Evolutionary conservation across 2,888 invertebrate genomes (phyloP).

Genomic region (Ophion ventricosus): DNA sequence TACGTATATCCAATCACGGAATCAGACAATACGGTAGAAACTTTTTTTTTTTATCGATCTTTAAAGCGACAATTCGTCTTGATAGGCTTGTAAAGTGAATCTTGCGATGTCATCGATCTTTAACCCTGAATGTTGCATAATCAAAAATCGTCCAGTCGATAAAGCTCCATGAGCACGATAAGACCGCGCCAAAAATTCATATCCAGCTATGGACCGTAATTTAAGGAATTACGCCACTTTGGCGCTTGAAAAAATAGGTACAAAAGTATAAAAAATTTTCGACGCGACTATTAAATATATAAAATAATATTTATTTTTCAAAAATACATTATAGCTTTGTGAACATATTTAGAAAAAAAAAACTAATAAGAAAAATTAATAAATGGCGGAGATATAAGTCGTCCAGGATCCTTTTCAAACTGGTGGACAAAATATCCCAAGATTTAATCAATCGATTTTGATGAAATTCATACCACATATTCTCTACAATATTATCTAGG

Average conservation of each 20-base stretch:
- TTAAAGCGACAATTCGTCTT: not conserved
- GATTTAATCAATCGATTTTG: too few relatives aligned
- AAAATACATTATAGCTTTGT: too few relatives aligned
- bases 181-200: not conserved
- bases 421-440: too few relatives aligned
- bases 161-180: not conserved
- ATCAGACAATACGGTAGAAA: not conserved
- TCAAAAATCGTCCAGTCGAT: not conserved
- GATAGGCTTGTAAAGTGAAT: not conserved
- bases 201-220: not conserved
- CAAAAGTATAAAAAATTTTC: too few relatives aligned
- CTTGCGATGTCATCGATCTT: not conserved
- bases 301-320: too few relatives aligned
- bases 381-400: too few relatives aligned
- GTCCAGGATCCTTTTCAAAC: too few relatives aligned
- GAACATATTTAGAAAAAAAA: too few relatives aligned
- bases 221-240: constrained; percentile 1
- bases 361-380: not conserved
- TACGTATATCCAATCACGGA: not conserved
- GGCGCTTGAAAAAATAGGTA: too few relatives aligned
- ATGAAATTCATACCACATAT: too few relatives aligned
- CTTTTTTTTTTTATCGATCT: not conserved
- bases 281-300: too few relatives aligned
- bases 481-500: too few relatives aligned
- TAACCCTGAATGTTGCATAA: not conserved